Evolutionary conservation across 30 jellyfish, hydroid and myxozoan genomes (phyloP).

Genomic region (Nemopilema nomurai): DNA sequence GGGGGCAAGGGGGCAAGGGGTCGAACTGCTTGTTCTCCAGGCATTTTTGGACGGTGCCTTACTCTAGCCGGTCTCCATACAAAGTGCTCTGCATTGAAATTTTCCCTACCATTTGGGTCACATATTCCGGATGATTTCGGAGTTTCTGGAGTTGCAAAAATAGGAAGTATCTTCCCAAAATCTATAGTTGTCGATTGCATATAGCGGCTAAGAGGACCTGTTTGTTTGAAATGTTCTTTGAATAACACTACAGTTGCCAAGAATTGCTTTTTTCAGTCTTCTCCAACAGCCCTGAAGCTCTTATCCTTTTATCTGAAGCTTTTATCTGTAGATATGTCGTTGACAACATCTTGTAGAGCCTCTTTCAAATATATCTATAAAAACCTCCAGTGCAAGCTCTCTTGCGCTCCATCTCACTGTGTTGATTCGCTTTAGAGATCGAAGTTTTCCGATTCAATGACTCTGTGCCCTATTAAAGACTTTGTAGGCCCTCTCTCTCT

Average conservation of each 20-base stretch:
- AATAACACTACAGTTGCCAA: slow-evolving; percentile 54
- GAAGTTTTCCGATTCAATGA: too few relatives aligned
- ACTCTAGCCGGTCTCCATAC: slow-evolving; percentile 17
- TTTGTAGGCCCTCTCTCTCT: slow-evolving; percentile 17
- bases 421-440: too few relatives aligned
- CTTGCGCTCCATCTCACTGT: too few relatives aligned
- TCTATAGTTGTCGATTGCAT: slow-evolving; percentile 41
- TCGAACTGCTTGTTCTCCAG: slow-evolving; percentile 37
- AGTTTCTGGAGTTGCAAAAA: slow-evolving; percentile 30
- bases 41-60: slow-evolving; percentile 25
- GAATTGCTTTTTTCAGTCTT: slow-evolving; percentile 9
- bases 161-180: slow-evolving; percentile 47
- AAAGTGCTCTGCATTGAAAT: slow-evolving; percentile 43
- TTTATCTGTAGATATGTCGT: too few relatives aligned
- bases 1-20: too few relatives aligned
- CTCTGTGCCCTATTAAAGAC: too few relatives aligned
- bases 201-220: slow-evolving; percentile 66
- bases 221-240: slow-evolving; percentile 16
- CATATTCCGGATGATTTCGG: slow-evolving; percentile 28
- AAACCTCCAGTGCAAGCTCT: too few relatives aligned
- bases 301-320: too few relatives aligned
- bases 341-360: too few relatives aligned
- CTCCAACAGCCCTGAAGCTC: slow-evolving; percentile 48
- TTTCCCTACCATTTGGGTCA: slow-evolving; percentile 1
- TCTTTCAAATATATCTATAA: too few relatives aligned